phyloP scores from a whole-genome alignment of 2,888 invertebrate species.

The Aleiodes testaceus region DNA sequence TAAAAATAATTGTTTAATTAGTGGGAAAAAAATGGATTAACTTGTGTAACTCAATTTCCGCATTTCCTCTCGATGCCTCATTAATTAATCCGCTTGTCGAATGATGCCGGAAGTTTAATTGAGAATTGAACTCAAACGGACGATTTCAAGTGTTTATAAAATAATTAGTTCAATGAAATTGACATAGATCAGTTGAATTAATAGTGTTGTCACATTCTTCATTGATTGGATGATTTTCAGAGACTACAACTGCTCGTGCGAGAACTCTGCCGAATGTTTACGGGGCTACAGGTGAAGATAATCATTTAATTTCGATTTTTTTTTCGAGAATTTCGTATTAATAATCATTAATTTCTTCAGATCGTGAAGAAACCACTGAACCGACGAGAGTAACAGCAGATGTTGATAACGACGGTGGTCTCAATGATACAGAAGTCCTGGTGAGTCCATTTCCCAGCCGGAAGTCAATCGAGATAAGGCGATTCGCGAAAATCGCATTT shows the following conservation, averaged over 20 bases:
- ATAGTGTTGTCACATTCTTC: neutral
- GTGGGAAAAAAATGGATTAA: neutral
- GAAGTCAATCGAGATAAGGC: no score
- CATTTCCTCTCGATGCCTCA: slow-evolving; percentile 1
- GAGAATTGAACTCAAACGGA: neutral
- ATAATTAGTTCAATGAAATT: slow-evolving; percentile 17
- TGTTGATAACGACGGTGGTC: no score
- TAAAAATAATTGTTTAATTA: no score
- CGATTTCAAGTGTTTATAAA: slow-evolving; percentile 15
- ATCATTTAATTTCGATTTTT: no score
- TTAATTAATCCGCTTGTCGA: slow-evolving; percentile 29
- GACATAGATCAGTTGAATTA: neutral
- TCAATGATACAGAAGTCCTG: slow-evolving; percentile 3
- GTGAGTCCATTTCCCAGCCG: no score
- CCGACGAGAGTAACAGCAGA: no score
- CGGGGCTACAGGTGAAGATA: neutral
- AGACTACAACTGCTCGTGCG: neutral
- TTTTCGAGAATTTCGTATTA: no score
- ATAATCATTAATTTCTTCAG: no score
- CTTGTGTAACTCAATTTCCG: neutral
- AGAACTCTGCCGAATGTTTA: neutral
- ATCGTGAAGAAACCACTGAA: no score
- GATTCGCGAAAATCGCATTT: no score
- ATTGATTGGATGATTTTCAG: slow-evolving; percentile 1
- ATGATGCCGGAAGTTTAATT: slow-evolving; percentile 28